Conservation (phyloP, 2,888 invertebrate species). For the Petrophora chlorosata region DNA sequence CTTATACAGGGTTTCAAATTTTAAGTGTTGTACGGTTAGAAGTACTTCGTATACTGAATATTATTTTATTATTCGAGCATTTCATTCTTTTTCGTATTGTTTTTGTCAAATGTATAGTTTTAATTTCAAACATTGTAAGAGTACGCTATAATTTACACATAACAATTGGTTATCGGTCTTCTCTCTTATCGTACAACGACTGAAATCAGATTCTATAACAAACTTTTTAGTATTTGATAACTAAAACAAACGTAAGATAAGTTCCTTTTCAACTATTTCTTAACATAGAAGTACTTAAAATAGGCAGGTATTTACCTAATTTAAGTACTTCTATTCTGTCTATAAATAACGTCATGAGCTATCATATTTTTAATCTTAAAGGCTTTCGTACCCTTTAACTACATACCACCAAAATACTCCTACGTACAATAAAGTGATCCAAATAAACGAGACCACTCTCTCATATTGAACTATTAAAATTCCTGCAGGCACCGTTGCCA, state of each 20-base stretch:
- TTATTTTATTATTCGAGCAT: too few species aligned
- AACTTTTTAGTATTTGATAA: constrained; percentile 17
- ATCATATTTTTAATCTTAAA: background rate
- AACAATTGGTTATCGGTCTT: constrained; percentile 10
- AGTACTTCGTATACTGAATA: too few species aligned
- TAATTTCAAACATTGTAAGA: too few species aligned
- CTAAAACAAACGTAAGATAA: constrained; percentile 17
- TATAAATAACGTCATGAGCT: too few species aligned
- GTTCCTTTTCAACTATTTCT: too few species aligned
- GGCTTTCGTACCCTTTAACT: constrained; percentile 1
- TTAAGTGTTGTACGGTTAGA: too few species aligned
- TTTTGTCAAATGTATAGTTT: background rate
- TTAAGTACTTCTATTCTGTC: too few species aligned
- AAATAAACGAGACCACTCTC: constrained; percentile 41
- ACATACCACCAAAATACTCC: constrained; percentile 10
- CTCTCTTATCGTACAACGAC: constrained; percentile 27
- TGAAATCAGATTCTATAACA: constrained; percentile 11
- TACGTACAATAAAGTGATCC: constrained; percentile 47
- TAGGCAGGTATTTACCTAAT: too few species aligned
- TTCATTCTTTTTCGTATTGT: too few species aligned
- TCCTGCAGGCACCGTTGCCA: constrained; percentile 39
- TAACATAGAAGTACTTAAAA: too few species aligned
- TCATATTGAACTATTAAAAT: constrained; percentile 69
- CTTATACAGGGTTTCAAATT: background rate
- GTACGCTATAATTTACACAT: background rate